A percentile compares a stretch with the other conserved stretches of the same genome.
Evolutionary conservation across 2,113 vertebrate genomes (phyloP).

Genomic region (Lampris incognitus): DNA sequence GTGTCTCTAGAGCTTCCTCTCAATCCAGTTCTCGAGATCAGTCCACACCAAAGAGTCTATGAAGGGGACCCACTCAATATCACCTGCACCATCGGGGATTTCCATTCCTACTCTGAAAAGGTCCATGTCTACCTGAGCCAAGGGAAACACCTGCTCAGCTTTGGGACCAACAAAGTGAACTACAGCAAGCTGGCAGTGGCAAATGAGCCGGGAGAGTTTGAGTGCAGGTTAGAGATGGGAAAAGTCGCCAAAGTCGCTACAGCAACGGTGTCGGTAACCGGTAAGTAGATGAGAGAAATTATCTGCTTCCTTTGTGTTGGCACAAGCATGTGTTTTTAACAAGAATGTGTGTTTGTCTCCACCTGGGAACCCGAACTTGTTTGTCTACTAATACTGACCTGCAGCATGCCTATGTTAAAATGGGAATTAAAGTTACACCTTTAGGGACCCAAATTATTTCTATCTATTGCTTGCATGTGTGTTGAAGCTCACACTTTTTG

Average conservation of each 20-base stretch:
- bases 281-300: constrained; percentile 60
- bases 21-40: constrained; percentile 52
- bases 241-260: constrained; percentile 24
- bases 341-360: not conserved
- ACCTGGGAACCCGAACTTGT: too few relatives aligned
- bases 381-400: too few relatives aligned
- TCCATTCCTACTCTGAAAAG: accelerated
- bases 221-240: constrained; percentile 55
- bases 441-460: too few relatives aligned
- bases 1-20: constrained; percentile 66
- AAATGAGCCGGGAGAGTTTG: constrained; percentile 50
- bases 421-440: too few relatives aligned
- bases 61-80: constrained; percentile 78
- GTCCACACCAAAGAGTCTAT: constrained; percentile 52
- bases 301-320: not conserved
- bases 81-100: constrained; percentile 37
- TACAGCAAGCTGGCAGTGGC: constrained; percentile 36
- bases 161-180: not conserved
- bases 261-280: constrained; percentile 52
- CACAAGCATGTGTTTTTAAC: not conserved
- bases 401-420: too few relatives aligned
- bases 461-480: too few relatives aligned
- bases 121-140: constrained; percentile 43
- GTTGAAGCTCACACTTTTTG: too few relatives aligned
- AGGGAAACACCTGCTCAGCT: constrained; percentile 25